Percentiles rank a stretch among this genome's conserved stretches.
phyloP scores from a whole-genome alignment of 2,797 vertebrate genomes.

The Limosa lapponica region DNA sequence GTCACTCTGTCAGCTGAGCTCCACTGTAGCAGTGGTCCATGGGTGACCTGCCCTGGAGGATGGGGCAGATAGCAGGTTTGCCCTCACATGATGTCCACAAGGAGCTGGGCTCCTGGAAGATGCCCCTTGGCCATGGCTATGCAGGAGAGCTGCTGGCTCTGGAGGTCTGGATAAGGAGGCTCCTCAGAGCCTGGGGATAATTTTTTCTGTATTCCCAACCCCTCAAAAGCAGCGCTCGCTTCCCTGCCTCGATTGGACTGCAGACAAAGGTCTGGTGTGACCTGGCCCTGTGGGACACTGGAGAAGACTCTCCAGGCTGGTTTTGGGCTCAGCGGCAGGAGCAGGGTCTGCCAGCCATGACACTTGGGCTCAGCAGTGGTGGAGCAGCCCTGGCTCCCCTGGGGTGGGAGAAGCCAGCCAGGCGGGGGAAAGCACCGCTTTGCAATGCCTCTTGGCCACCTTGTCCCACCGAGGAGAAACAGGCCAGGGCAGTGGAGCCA shows the following conservation, averaged over 20 bases:
- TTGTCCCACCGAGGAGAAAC: rapidly evolving
- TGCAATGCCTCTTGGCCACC: rapidly evolving
- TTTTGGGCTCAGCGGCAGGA: neutral
- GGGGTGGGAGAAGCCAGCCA: neutral
- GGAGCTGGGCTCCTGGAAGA: neutral
- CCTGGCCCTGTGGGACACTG: rapidly evolving
- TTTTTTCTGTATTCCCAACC: neutral
- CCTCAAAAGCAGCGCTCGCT: neutral
- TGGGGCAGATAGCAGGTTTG: neutral
- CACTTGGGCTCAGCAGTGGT: neutral
- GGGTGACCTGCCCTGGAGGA: neutral
- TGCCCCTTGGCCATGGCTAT: neutral
- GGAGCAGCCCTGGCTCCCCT: neutral
- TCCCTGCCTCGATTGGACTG: neutral
- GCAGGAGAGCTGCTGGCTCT: neutral
- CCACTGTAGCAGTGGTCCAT: neutral
- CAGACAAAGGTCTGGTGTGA: rapidly evolving
- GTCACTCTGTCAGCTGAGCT: neutral
- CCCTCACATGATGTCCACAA: neutral
- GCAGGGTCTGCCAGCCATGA: neutral
- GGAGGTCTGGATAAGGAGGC: neutral
- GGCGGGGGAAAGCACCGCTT: rapidly evolving
- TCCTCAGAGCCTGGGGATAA: neutral
- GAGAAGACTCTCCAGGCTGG: neutral
- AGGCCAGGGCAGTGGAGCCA: neutral